These are phyloP conservation scores for Linepithema humile DNA, from an alignment of 1,140 invertebrate species.

Conservation along the genomic window DNA sequence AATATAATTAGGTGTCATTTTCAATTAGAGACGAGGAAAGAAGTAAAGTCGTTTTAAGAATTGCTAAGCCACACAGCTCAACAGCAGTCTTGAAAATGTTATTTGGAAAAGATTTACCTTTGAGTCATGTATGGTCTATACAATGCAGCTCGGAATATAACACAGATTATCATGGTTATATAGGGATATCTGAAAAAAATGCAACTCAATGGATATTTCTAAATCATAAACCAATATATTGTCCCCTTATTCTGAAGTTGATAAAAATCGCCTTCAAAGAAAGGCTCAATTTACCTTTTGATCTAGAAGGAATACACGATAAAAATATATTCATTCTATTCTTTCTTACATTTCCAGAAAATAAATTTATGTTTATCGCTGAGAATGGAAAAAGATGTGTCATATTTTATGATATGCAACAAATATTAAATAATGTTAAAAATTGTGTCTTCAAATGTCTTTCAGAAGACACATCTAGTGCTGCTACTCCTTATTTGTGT, in stretches of 20 bases:
- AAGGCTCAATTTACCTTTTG: neutral
- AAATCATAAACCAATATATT: slow-evolving; percentile 68
- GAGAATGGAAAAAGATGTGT: slow-evolving; percentile 41
- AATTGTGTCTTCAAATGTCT: slow-evolving; percentile 51
- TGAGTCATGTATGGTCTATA: slow-evolving; percentile 61
- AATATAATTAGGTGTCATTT: slow-evolving; percentile 75
- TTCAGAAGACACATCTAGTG: neutral
- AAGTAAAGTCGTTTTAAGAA: slow-evolving; percentile 65
- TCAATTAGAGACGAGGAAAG: slow-evolving; percentile 73
- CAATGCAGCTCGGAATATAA: neutral
- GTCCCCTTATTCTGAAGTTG: slow-evolving; percentile 62
- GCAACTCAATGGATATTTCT: slow-evolving; percentile 65
- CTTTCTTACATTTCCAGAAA: slow-evolving; percentile 62
- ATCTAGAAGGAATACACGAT: neutral
- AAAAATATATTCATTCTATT: slow-evolving; percentile 69
- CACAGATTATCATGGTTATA: slow-evolving; percentile 58
- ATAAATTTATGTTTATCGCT: slow-evolving; percentile 55
- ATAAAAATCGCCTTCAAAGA: slow-evolving; percentile 34
- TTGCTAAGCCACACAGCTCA: slow-evolving; percentile 69
- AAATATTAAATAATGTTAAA: slow-evolving; percentile 59
- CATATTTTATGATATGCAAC: slow-evolving; percentile 49
- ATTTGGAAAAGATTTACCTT: slow-evolving; percentile 48
- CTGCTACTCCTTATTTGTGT: neutral
- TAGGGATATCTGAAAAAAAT: slow-evolving; percentile 64
- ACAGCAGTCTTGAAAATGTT: slow-evolving; percentile 68